Base-by-base conservation (phyloP, 2,113 vertebrate species). In the Stictonetta naevosa region DNA sequence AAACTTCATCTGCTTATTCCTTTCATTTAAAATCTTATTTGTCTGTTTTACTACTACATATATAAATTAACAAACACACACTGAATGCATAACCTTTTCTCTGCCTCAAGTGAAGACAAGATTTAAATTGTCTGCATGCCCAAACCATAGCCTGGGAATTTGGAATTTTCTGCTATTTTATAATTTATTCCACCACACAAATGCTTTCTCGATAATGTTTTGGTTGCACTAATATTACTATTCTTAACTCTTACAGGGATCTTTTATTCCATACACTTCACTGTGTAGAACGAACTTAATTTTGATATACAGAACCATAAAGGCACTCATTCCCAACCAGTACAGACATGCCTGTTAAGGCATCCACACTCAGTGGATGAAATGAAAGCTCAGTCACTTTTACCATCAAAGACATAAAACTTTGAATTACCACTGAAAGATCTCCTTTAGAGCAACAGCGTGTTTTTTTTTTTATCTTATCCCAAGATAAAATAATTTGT, bases 301-400 rank as follows among this genome's bases (percentile, higher is more conserved):
- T 91, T 68, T 68, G 52, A 48, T 74, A 86, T n/a, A 31, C 29
- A 53, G 46, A 83, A 90, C 71, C 72, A 34, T 92, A 92, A 80
- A 96, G 94, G 80, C 1, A 5, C 79, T 84, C 66, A 88, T 86
- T 92, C 42, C 62, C 62, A 78, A 90, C 89, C 33, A 95, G 97
- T 86, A 88, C 55, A 89, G 84, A 84, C 90, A 94, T n/a, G 94
- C 78, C 80, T 79, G 66, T 59, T 73, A 36, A 95, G 82, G 95
- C 69, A 88, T 63, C 34, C 91, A 53, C 42, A 29, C 74, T 79
- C 78, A 87, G 11, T 38, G 66, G 88, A 92, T 25, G 66, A 96
- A 90, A 92, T 25, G 66, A 96, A 96, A 94, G 59, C 64, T 88
- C 68, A 95, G 50, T 28, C 73, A 75, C 38, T 92, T 83, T 55